These are phyloP conservation scores for Emydura subglobosa DNA, from an alignment of 2,113 vertebrate species.

Conservation along the genomic window DNA sequence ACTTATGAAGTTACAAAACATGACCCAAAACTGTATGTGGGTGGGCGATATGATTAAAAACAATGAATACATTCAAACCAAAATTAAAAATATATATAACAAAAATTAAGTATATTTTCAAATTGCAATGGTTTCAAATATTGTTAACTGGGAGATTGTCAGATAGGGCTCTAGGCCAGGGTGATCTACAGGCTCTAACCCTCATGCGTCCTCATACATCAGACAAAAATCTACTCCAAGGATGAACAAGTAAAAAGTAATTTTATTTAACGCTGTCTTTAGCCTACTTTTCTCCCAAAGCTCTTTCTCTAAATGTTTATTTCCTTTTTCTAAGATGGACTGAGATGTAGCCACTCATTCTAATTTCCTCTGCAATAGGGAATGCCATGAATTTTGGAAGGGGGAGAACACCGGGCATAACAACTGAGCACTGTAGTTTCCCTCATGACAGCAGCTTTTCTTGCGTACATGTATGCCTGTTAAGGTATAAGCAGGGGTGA, in stretches of 20 bases:
- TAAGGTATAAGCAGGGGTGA: neutral
- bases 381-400: neutral
- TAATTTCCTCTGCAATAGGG: neutral
- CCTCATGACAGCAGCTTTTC: neutral
- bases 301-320: neutral
- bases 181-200: neutral
- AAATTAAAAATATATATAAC: neutral
- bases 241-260: neutral
- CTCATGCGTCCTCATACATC: neutral
- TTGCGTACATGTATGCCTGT: neutral
- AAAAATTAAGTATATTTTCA: neutral
- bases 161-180: neutral
- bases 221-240: neutral
- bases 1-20: neutral
- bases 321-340: neutral
- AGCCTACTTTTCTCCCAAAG: neutral
- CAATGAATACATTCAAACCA: neutral
- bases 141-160: neutral
- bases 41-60: neutral
- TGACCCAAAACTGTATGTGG: neutral
- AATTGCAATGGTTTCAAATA: neutral
- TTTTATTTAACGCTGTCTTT: neutral
- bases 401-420: neutral
- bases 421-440: neutral
- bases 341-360: neutral